phyloP scores from a whole-genome alignment of 2,888 invertebrate genomes.

The Aphodius sticticus region DNA sequence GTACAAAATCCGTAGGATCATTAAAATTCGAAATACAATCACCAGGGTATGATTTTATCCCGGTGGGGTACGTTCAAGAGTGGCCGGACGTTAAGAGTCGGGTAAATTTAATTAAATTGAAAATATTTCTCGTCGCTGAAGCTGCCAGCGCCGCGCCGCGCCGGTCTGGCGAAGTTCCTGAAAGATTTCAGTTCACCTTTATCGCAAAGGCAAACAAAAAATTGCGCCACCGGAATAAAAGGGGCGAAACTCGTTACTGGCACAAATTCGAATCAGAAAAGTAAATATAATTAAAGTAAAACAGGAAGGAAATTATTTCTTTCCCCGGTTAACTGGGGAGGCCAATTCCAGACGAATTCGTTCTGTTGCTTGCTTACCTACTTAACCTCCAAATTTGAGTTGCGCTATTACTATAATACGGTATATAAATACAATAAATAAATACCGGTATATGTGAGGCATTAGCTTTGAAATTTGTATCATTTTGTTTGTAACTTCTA shows the following conservation, averaged over 20 bases:
- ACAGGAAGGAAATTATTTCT: background rate
- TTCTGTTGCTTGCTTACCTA: background rate
- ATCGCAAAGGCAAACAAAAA: background rate
- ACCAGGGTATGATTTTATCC: background rate
- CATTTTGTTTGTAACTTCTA: no score
- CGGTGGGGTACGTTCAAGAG: background rate
- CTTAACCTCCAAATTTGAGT: background rate
- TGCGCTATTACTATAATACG: background rate
- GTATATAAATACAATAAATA: no score
- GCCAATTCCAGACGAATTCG: background rate
- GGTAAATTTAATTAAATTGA: background rate
- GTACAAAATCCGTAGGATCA: no score
- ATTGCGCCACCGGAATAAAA: background rate
- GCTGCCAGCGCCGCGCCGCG: background rate
- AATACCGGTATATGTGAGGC: no score
- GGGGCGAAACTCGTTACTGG: background rate
- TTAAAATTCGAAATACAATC: background rate
- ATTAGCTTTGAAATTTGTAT: no score
- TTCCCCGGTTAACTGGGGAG: background rate
- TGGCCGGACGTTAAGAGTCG: background rate
- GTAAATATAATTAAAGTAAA: slow-evolving; percentile 4
- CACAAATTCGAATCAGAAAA: background rate
- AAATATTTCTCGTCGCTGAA: background rate
- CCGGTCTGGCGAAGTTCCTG: background rate
- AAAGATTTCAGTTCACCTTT: slow-evolving; percentile 4